These are phyloP conservation scores for Leucoraja erinaceus DNA, from an alignment of 2,113 vertebrate genomes.

Conservation along the genomic window DNA sequence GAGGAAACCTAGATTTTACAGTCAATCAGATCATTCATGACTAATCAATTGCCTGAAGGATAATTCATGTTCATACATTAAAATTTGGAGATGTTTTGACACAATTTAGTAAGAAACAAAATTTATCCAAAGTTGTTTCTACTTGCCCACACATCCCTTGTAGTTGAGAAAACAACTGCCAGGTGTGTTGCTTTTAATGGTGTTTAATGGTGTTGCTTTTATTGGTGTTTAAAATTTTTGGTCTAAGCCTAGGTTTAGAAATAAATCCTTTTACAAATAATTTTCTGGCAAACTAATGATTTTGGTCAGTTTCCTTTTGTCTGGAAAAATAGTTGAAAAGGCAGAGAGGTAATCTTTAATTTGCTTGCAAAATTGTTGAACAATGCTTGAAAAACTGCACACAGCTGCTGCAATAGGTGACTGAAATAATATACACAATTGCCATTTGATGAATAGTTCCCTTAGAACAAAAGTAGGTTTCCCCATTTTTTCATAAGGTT, in stretches of 20 bases:
- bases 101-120: background rate
- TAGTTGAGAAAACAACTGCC: background rate
- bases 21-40: background rate
- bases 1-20: background rate
- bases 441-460: too few relatives aligned
- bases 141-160: background rate
- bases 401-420: too few relatives aligned
- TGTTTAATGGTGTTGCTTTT: background rate
- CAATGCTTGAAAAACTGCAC: too few relatives aligned
- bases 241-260: background rate
- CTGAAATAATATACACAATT: too few relatives aligned
- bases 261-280: background rate
- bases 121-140: background rate
- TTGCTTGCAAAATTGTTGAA: too few relatives aligned
- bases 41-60: background rate
- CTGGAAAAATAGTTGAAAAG: background rate
- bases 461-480: too few relatives aligned
- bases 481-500: too few relatives aligned
- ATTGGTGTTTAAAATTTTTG: too few relatives aligned
- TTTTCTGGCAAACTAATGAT: background rate
- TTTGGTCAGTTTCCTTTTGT: background rate
- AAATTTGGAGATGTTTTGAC: background rate
- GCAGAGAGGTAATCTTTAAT: too few relatives aligned
- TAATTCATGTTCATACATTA: background rate
- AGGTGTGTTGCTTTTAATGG: background rate